Conservation (phyloP, 2,797 vertebrate genomes). For the Leptatherina wallacei region DNA sequence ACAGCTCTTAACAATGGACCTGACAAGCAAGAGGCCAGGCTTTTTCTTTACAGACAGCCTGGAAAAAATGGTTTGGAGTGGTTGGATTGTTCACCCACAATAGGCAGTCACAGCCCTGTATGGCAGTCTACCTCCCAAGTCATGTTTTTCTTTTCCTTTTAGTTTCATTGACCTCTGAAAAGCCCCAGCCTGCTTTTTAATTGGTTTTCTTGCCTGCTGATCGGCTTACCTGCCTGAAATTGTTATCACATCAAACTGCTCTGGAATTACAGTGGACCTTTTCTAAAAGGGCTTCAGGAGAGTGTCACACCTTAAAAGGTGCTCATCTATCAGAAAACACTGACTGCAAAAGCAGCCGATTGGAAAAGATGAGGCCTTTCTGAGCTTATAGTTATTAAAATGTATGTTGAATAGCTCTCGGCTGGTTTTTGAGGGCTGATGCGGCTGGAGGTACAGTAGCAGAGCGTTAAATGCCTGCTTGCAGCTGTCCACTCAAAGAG, state of each 20-base stretch:
- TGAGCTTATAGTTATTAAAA: conserved; percentile 57
- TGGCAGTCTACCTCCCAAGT: conserved; percentile 58
- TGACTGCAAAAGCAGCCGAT: conserved; percentile 36
- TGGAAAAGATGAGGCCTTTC: conserved; percentile 48
- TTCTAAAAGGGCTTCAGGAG: conserved; percentile 17
- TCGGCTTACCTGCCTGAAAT: conserved; percentile 52
- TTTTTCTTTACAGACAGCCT: conserved; percentile 58
- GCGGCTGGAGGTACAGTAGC: conserved; percentile 40
- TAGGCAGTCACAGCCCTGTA: conserved; percentile 42
- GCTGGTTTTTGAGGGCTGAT: conserved; percentile 47
- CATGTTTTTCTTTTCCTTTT: conserved; percentile 56
- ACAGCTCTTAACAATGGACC: conserved; percentile 71
- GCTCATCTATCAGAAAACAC: conserved; percentile 34
- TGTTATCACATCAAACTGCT: conserved; percentile 40
- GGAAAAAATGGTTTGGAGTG: conserved; percentile 39
- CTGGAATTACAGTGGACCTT: conserved; percentile 32
- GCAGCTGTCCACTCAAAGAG: conserved; percentile 64
- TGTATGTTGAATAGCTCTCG: conserved; percentile 45
- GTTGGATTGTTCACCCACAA: conserved; percentile 63
- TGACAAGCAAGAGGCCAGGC: conserved; percentile 60
- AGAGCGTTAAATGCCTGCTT: conserved; percentile 55
- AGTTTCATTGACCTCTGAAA: conserved; percentile 32
- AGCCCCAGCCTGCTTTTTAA: conserved; percentile 50
- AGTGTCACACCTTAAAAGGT: conserved; percentile 35
- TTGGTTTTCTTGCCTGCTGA: conserved; percentile 48